These are phyloP conservation scores for Sinonovacula constricta DNA, from an alignment of 1,140 invertebrate species.

Conservation along the genomic window DNA sequence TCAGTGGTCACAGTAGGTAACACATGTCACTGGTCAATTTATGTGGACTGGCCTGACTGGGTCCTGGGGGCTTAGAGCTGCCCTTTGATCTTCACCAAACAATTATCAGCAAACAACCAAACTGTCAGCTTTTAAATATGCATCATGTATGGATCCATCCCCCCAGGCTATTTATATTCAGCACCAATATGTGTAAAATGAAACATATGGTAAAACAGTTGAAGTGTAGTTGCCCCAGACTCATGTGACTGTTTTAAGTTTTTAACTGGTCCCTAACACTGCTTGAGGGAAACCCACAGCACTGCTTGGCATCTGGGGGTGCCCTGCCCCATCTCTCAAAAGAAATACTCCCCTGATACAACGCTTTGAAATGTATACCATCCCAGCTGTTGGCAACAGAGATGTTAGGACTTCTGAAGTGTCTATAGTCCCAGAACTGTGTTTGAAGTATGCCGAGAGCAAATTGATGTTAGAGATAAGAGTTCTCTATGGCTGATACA, in stretches of 20 bases:
- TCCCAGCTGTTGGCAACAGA: constrained; percentile 13
- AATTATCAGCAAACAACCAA: background rate
- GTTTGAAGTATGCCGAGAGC: constrained; percentile 44
- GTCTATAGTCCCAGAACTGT: constrained; percentile 25
- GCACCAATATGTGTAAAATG: background rate
- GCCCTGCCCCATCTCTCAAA: too few species aligned
- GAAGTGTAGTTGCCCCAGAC: too few species aligned
- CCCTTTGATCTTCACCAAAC: background rate
- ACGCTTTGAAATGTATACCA: constrained; percentile 36
- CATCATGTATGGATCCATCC: background rate
- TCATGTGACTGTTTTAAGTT: too few species aligned
- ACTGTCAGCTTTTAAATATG: background rate
- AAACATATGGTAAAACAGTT: background rate
- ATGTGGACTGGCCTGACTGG: background rate
- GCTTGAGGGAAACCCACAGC: too few species aligned
- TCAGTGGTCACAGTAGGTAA: background rate
- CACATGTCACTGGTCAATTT: background rate
- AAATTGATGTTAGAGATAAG: constrained; percentile 46
- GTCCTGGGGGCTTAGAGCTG: background rate
- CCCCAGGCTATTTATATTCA: background rate
- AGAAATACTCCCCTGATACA: too few species aligned
- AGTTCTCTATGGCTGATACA: too few species aligned
- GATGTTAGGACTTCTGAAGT: constrained; percentile 30
- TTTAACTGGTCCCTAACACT: too few species aligned
- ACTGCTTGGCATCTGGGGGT: too few species aligned